Percentiles rank a stretch among this genome's conserved stretches.
Evolutionary conservation across 2,888 invertebrate genomes (phyloP).

Genomic region (Pterostichus niger): DNA sequence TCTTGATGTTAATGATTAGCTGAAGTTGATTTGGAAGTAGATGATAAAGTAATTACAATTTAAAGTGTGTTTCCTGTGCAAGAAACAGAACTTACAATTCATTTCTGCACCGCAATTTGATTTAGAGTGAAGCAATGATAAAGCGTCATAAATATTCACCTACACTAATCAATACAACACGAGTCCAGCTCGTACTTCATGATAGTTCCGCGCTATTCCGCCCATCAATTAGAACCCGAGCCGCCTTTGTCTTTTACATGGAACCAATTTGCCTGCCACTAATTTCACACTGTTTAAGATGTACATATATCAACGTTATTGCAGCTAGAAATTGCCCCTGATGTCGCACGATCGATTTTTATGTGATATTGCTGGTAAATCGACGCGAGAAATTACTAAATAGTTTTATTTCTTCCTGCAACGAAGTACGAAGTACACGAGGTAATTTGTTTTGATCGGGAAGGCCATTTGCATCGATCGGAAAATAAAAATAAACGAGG

Average conservation of each 20-base stretch:
- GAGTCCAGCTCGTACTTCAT: constrained; percentile 2
- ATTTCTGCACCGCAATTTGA: constrained; percentile 4
- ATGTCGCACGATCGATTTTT: constrained; percentile 10
- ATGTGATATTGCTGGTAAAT: background rate
- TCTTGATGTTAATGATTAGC: no score
- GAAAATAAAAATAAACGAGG: no score
- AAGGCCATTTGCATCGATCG: no score
- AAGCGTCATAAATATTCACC: constrained; percentile 45
- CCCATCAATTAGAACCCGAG: constrained; percentile 45
- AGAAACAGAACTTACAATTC: constrained; percentile 11
- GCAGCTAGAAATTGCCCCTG: background rate
- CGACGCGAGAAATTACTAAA: background rate
- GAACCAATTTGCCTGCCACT: constrained; percentile 22
- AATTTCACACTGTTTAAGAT: constrained; percentile 42
- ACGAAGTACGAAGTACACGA: background rate
- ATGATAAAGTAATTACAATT: constrained; percentile 1
- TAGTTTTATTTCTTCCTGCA: background rate
- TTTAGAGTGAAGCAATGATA: constrained; percentile 19
- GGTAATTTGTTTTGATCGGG: background rate
- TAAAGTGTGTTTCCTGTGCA: background rate
- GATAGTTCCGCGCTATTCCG: background rate
- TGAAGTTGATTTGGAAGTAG: no score
- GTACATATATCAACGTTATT: constrained; percentile 25
- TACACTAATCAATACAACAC: constrained; percentile 32
- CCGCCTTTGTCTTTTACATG: constrained; percentile 34